phyloP scores from a whole-genome alignment of 2,113 vertebrate genomes.

The Sylvilagus bachmani region DNA sequence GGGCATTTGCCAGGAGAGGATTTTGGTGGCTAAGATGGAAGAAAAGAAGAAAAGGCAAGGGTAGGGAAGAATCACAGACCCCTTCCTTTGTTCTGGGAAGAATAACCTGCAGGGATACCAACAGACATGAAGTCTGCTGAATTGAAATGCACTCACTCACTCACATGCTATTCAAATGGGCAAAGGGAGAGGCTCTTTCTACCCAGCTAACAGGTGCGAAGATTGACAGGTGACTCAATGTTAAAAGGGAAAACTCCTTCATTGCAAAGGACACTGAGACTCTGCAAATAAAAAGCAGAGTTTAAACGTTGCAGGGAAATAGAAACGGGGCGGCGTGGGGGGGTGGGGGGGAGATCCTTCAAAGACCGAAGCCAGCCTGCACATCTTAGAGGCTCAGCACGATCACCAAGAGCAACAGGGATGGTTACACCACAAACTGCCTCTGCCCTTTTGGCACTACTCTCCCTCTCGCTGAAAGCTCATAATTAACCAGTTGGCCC shows the following conservation, averaged over 20 bases:
- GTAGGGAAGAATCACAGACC: neutral
- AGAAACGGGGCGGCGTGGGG: no score
- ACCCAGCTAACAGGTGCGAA: slow-evolving; percentile 29
- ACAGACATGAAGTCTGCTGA: neutral
- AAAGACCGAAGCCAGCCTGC: slow-evolving; percentile 21
- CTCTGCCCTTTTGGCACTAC: slow-evolving; percentile 52
- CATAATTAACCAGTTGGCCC: slow-evolving; percentile 76
- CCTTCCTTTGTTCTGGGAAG: slow-evolving; percentile 58
- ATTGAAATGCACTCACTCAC: neutral
- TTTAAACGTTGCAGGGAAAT: neutral
- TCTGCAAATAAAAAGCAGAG: slow-evolving; percentile 49
- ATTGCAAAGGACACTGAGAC: neutral
- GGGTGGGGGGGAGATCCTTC: no score
- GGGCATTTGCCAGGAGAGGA: no score
- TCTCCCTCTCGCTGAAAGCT: slow-evolving; percentile 56
- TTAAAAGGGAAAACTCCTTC: slow-evolving; percentile 28
- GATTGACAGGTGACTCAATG: neutral
- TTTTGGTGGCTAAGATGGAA: neutral
- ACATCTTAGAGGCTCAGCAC: neutral
- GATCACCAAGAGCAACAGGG: neutral
- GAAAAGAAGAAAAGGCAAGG: neutral
- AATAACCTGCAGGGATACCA: slow-evolving; percentile 31
- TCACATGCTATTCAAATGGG: slow-evolving; percentile 59
- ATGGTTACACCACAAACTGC: neutral
- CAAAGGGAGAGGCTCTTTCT: slow-evolving; percentile 7